phyloP scores from a whole-genome alignment of 2,113 vertebrate genomes.

The Platichthys stellatus region DNA sequence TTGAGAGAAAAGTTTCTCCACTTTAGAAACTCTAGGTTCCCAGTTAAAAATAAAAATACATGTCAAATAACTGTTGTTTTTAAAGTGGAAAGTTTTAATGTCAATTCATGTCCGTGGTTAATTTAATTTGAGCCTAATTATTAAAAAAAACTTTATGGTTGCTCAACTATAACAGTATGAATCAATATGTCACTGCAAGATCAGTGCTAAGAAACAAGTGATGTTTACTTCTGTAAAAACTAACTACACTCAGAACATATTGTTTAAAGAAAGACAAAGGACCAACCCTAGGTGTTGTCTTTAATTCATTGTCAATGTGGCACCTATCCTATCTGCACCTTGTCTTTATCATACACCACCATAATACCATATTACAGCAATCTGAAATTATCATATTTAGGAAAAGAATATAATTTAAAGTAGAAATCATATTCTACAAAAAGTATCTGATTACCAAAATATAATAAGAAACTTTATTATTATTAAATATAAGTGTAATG shows the following conservation, averaged over 20 bases:
- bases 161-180: constrained; percentile 7
- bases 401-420: too few relatives aligned
- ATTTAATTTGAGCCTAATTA: neutral
- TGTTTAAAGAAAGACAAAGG: neutral
- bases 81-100: neutral
- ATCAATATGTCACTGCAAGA: constrained; percentile 18
- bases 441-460: neutral
- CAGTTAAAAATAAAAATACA: neutral
- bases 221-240: constrained; percentile 7
- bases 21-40: neutral
- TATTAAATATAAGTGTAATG: constrained; percentile 3
- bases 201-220: constrained; percentile 6
- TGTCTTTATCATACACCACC: constrained; percentile 1
- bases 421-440: too few relatives aligned
- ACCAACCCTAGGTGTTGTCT: neutral
- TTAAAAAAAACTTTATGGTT: neutral
- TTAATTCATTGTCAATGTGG: constrained; percentile 10
- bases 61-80: neutral
- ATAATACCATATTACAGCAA: too few relatives aligned
- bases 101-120: constrained; percentile 4
- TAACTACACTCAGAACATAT: constrained; percentile 2
- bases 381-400: too few relatives aligned
- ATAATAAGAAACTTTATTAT: neutral
- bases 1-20: constrained; percentile 26
- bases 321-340: neutral